These are phyloP conservation scores for Zelleria hepariella DNA, from an alignment of 2,888 invertebrate species.

Conservation along the genomic window DNA sequence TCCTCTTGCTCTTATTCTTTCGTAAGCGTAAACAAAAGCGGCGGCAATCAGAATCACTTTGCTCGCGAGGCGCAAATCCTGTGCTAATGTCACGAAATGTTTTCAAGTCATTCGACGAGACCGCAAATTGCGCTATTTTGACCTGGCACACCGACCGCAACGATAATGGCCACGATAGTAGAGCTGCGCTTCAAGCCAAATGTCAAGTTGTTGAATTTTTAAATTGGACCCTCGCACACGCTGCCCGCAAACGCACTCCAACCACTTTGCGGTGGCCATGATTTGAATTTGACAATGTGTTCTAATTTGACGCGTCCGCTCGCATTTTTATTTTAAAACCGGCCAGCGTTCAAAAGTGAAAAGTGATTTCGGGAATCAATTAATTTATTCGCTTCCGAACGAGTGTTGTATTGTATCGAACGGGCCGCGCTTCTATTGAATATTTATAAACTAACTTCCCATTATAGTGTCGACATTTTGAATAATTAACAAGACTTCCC, in stretches of 20 bases:
- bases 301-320: slow-evolving; percentile 25
- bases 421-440: slow-evolving; percentile 36
- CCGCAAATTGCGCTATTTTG: slow-evolving; percentile 43
- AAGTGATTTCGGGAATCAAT: slow-evolving; percentile 1
- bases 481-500: slow-evolving; percentile 56
- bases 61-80: slow-evolving; percentile 39
- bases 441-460: slow-evolving; percentile 56
- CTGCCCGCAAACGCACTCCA: slow-evolving; percentile 11
- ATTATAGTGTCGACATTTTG: slow-evolving; percentile 61
- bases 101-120: slow-evolving; percentile 30
- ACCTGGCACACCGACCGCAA: slow-evolving; percentile 29
- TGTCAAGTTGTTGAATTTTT: slow-evolving; percentile 34
- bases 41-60: slow-evolving; percentile 53
- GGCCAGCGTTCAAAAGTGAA: neutral
- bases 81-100: slow-evolving; percentile 41
- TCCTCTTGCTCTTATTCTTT: neutral
- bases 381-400: slow-evolving; percentile 3
- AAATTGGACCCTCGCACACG: slow-evolving; percentile 5
- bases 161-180: slow-evolving; percentile 26
- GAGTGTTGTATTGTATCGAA: slow-evolving; percentile 13
- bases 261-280: slow-evolving; percentile 25
- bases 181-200: slow-evolving; percentile 29
- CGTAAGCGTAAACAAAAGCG: slow-evolving; percentile 19
- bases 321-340: neutral
- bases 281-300: slow-evolving; percentile 47